Evolutionary conservation across 64 coral and sea anemone species (phyloP).

Genomic region (Acropora yongei): DNA sequence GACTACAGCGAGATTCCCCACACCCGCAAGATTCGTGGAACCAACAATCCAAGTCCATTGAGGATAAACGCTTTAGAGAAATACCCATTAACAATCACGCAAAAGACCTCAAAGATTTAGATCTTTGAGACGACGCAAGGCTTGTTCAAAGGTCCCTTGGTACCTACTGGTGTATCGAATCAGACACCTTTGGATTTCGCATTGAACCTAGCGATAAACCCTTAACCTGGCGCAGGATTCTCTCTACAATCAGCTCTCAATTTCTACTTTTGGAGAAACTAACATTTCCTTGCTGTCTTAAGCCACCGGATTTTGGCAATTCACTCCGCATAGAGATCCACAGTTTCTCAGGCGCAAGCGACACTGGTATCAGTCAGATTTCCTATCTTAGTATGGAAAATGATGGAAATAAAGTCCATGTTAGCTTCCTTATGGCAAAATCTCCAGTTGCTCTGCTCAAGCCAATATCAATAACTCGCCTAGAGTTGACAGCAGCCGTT

Average conservation of each 20-base stretch:
- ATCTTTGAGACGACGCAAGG: constrained; percentile 32
- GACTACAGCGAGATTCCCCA: constrained; percentile 58
- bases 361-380: constrained; percentile 65
- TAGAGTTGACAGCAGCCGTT: constrained; percentile 55
- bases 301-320: constrained; percentile 44
- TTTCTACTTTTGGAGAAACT: constrained; percentile 35
- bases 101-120: constrained; percentile 55
- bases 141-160: constrained; percentile 59
- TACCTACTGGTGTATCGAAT: constrained; percentile 68
- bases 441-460: constrained; percentile 48
- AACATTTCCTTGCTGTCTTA: constrained; percentile 21
- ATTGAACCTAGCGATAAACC: constrained; percentile 64
- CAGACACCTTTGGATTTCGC: constrained; percentile 47
- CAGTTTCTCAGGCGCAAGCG: constrained; percentile 66
- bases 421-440: constrained; percentile 57
- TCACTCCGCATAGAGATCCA: constrained; percentile 12
- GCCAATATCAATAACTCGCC: constrained; percentile 56
- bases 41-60: background rate
- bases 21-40: background rate
- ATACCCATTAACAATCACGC: background rate
- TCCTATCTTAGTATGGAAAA: constrained; percentile 40
- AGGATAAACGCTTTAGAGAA: constrained; percentile 13
- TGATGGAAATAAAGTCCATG: constrained; percentile 39
- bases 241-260: constrained; percentile 47
- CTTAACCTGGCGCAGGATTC: constrained; percentile 2